Evolutionary conservation across 2,888 invertebrate species (phyloP), one percentile per base, ranked within the genome.

Genomic region (Epistrophella euchroma): DNA sequence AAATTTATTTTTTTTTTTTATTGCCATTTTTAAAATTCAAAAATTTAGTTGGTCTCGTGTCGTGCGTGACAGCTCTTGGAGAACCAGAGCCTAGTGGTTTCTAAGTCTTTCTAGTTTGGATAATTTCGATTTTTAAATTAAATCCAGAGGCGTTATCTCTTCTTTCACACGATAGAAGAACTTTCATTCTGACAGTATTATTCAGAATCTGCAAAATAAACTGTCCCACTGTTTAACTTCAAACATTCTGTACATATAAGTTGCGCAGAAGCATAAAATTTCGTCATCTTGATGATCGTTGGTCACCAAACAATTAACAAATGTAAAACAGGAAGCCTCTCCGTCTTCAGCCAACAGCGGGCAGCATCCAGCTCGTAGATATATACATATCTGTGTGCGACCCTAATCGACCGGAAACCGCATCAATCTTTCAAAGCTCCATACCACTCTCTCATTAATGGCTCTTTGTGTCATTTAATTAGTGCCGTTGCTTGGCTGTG

Each of bases 321-420:
- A 83, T 83, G 72, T 83, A 83, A 83, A 78, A 83, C 83, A 83
- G 83, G 83, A 83, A 83, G 83, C 83, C 83, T 47, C 81, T 68
- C 50, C 47, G 47, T 47, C 66, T 66, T 66, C 45, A 15, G 47
- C 11, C 28, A 64, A 45, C 50, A 28, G 17, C 35, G 19, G 17
- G 11, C 37, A 35, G 79, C 83, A 85, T 84, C 70, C 64, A 71
- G 75, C 79, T 73, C 68, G 79, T 85, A 85, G 77, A 76, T 81
- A 22, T 68, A 35, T 68, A 43, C 60, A 19, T 32, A 64, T 68
- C 35, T 68, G 35, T 71, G 15, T 32, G 70, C 83, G 88, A 88
- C 88, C 88, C 88, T 87, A 89, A 88, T 88, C 86, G 88, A 88
- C 86, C 89, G 89, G 89, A 89, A 88, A 85, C 88, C 37, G 80